A percentile compares a stretch with the other conserved stretches of the same genome.
These are phyloP conservation scores for Morinoia aosen DNA, from an alignment of 2,888 invertebrate species.

Conservation along the genomic window DNA sequence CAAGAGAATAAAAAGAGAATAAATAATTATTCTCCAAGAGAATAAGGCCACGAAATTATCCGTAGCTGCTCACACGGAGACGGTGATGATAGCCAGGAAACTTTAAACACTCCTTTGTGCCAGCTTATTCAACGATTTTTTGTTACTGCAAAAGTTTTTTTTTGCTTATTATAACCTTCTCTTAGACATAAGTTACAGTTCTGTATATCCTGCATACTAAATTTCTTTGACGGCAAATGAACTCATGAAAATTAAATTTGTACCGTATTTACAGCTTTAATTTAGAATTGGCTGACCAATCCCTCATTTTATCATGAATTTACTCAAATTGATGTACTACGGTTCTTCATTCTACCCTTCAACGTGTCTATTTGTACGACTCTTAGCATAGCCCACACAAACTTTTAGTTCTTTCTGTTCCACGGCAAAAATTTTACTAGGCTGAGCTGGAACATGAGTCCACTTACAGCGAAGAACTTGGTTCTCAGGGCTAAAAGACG, in stretches of 20 bases:
- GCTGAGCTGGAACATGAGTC: not conserved
- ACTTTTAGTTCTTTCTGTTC: not conserved
- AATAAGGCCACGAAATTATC: not conserved
- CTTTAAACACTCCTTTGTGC: not conserved
- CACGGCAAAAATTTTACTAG: not conserved
- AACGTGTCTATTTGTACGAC: not conserved
- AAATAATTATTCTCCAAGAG: too few species aligned
- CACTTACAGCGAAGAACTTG: too few species aligned
- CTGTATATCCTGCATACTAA: too few species aligned
- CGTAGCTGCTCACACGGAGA: not conserved
- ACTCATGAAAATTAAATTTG: not conserved
- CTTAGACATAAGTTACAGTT: not conserved
- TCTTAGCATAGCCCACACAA: not conserved
- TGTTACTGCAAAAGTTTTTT: not conserved
- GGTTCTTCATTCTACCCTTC: not conserved
- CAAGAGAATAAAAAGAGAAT: not conserved
- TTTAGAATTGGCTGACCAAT: not conserved
- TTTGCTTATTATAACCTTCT: not conserved
- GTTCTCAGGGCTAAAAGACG: not conserved
- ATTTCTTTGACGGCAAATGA: not conserved
- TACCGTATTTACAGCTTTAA: not conserved
- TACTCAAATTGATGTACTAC: not conserved
- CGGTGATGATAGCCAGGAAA: not conserved
- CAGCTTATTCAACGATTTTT: not conserved
- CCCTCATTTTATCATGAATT: not conserved